Evolutionary conservation across 2,113 vertebrate species (phyloP).

Genomic region (Spilogale gracilis): DNA sequence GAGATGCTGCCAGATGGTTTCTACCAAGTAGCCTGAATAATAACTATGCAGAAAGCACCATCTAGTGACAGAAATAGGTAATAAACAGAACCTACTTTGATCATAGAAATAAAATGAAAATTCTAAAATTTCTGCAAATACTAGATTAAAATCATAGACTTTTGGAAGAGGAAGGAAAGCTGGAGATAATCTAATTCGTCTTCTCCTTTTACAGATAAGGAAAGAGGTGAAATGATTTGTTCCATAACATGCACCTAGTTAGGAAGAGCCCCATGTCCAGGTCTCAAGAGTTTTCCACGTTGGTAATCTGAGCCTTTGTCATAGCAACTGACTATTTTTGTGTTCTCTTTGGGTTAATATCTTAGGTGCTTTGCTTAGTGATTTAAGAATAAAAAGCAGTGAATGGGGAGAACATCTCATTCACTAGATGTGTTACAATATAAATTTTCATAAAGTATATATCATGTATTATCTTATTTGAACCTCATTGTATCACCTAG

Average conservation of each 20-base stretch:
- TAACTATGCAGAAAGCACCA: conserved; percentile 85
- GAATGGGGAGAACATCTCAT: not conserved
- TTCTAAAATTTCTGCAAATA: conserved; percentile 28
- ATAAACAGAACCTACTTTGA: not conserved
- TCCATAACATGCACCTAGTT: not conserved
- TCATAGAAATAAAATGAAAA: not conserved
- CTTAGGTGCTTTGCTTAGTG: conserved; percentile 40
- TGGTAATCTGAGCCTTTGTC: conserved; percentile 16
- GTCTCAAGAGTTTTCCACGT: not conserved
- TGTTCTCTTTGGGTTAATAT: conserved; percentile 29
- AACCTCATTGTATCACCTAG: not conserved
- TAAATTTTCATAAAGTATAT: not conserved
- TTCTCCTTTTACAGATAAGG: conserved; percentile 15
- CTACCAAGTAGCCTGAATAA: not conserved
- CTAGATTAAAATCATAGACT: not conserved
- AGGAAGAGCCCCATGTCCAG: not conserved
- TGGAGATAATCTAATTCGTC: not conserved
- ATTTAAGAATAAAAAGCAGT: conserved; percentile 1
- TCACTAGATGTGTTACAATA: conserved; percentile 32
- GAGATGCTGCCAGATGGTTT: not conserved
- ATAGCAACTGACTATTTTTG: not conserved
- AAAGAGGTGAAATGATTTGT: not conserved
- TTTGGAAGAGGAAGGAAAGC: conserved; percentile 9
- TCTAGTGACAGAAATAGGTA: conserved; percentile 84
- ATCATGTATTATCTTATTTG: not conserved